Percentiles rank a stretch among this genome's conserved stretches.
phyloP scores from a whole-genome alignment of 2,113 vertebrate genomes.

The Myotis yumanensis region DNA sequence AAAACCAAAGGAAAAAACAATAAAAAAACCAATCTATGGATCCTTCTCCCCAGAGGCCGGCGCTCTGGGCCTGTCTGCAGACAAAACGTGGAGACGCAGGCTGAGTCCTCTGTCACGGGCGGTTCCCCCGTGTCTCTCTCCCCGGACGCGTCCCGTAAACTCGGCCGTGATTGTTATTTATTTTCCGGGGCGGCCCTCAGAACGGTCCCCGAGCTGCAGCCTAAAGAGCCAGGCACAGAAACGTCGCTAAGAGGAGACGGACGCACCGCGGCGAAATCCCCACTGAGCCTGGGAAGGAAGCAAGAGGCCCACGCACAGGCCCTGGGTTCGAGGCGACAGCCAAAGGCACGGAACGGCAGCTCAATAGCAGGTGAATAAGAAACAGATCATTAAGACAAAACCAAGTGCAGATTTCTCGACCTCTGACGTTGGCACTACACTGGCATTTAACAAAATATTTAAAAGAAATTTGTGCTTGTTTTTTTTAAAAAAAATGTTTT shows the following conservation, averaged over 20 bases:
- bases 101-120: constrained; percentile 9
- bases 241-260: neutral
- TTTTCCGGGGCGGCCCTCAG: neutral
- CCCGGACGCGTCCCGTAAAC: neutral
- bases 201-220: neutral
- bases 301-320: neutral
- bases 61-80: neutral
- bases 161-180: constrained; percentile 54
- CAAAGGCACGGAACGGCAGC: too few relatives aligned
- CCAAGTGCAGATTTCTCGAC: too few relatives aligned
- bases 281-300: neutral
- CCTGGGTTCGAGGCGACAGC: accelerated
- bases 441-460: too few relatives aligned
- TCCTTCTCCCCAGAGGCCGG: neutral
- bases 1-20: neutral
- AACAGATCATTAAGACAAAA: too few relatives aligned
- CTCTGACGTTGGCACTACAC: too few relatives aligned
- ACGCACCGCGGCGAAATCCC: neutral
- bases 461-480: too few relatives aligned
- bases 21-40: constrained; percentile 37
- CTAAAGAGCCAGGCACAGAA: constrained; percentile 7
- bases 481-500: too few relatives aligned
- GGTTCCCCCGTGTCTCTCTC: constrained; percentile 37
- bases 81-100: constrained; percentile 23
- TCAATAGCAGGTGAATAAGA: neutral